These are phyloP conservation scores for Eledona agricola DNA, from an alignment of 2,888 invertebrate genomes.

Conservation along the genomic window DNA sequence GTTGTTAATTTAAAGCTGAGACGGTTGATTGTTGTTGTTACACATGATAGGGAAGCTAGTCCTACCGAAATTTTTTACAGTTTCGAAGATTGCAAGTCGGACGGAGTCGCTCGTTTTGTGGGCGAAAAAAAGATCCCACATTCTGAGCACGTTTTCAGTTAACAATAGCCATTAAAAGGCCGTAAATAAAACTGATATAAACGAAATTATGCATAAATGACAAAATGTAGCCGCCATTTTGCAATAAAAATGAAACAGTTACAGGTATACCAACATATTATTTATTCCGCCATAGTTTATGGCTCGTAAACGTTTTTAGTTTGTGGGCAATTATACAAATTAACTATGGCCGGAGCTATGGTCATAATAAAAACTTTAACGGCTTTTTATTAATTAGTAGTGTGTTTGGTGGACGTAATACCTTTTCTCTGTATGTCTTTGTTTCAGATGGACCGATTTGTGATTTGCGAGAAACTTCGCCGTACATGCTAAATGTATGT, in stretches of 20 bases:
- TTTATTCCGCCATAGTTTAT: slow-evolving; percentile 58
- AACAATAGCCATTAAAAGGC: slow-evolving; percentile 48
- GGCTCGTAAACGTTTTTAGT: slow-evolving; percentile 58
- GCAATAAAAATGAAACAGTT: slow-evolving; percentile 53
- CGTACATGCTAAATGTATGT: slow-evolving; percentile 36
- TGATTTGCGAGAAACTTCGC: slow-evolving; percentile 8
- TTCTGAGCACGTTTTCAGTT: slow-evolving; percentile 49
- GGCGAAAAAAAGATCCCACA: slow-evolving; percentile 39
- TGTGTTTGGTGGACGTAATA: slow-evolving; percentile 40
- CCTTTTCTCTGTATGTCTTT: slow-evolving; percentile 39
- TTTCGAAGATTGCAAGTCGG: too few relatives aligned
- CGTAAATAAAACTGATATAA: slow-evolving; percentile 50
- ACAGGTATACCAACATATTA: slow-evolving; percentile 56
- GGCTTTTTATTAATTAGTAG: slow-evolving; percentile 55
- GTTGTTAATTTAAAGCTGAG: slow-evolving; percentile 31
- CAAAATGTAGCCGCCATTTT: slow-evolving; percentile 54
- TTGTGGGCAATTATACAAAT: slow-evolving; percentile 60
- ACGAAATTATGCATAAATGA: slow-evolving; percentile 52
- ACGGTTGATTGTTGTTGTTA: slow-evolving; percentile 10
- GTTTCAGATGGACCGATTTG: slow-evolving; percentile 43
- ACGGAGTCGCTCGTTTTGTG: slow-evolving; percentile 11
- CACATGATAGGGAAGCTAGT: too few relatives aligned
- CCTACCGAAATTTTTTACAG: too few relatives aligned
- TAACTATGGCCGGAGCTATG: slow-evolving; percentile 53
- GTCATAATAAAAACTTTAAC: slow-evolving; percentile 52